These are phyloP conservation scores for Choloepus hoffmanni DNA, from an alignment of 2,113 vertebrate species.

Conservation along the genomic window DNA sequence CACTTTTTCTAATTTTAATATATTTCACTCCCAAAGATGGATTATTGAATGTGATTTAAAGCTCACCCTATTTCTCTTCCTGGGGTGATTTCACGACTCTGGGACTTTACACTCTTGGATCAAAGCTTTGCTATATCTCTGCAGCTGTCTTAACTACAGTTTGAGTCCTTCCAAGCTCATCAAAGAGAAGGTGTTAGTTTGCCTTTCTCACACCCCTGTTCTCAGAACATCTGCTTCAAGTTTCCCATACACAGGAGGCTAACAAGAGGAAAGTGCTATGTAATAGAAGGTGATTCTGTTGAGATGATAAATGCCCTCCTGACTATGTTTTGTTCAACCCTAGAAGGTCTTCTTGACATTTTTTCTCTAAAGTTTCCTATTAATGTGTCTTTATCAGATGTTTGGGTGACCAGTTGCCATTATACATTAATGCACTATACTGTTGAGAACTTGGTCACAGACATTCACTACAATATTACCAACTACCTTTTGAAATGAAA, in stretches of 20 bases:
- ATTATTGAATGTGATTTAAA: constrained; percentile 54
- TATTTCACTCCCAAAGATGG: constrained; percentile 41
- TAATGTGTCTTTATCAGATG: not conserved
- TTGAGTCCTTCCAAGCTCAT: constrained; percentile 49
- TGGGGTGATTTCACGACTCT: constrained; percentile 43
- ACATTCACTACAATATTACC: not conserved
- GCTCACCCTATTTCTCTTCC: not conserved
- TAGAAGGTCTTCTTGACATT: not conserved
- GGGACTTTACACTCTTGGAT: constrained; percentile 23
- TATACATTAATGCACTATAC: not conserved
- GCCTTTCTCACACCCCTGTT: constrained; percentile 51
- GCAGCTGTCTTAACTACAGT: constrained; percentile 47
- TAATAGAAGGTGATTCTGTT: not conserved
- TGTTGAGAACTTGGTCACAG: not conserved
- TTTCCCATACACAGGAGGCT: not conserved
- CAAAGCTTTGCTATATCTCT: constrained; percentile 9
- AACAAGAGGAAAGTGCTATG: not conserved
- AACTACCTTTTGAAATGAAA: not conserved
- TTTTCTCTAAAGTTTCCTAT: constrained; percentile 36
- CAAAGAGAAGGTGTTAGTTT: constrained; percentile 35
- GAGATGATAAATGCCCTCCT: not conserved
- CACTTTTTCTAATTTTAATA: constrained; percentile 64
- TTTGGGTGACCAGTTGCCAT: not conserved
- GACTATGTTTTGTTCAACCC: not conserved
- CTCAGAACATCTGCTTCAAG: constrained; percentile 37